Base-by-base conservation (phyloP, 2,888 invertebrate genomes). In the Beris morrisii region DNA sequence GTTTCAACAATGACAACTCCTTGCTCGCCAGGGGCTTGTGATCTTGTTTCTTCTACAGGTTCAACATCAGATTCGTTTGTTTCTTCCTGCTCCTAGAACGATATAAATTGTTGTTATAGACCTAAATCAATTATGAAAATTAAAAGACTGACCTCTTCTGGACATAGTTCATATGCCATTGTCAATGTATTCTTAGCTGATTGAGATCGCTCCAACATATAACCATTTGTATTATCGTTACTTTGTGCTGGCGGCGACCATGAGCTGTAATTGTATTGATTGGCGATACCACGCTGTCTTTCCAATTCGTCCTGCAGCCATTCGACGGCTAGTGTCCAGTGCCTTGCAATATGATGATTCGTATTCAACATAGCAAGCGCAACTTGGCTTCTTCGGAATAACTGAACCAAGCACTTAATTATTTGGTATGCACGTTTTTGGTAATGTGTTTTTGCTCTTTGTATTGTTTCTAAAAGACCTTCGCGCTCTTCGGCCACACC, bases 371-470 rank as follows among this genome's bases (percentile, higher is more conserved):
- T 88, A 75, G 89, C 86, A 75, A 90, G 86, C 30, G 94, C 94
- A 69, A 88, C 85, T 65, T 88, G 87, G 79, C 94, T 93, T 80
- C 92, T 90, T 74, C 89, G 87, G 84, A 97, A 95, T 71, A 97
- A 85, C 73, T 90, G 88, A 70, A 96, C 96, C 83, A 97, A 86
- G 78, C 95, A 92, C 83, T 97, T 97, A 70, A 97, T 93, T 82
- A 96, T 97, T 81, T 96, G 95, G 83, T 97, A 97, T 70, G 96
- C 95, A 71, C 97, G 86, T 82, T 97, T 97, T 81, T 97, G 96
- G 82, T 96, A 95, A 82, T 96, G 95, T 71, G 90, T 92, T 82
- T 95, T 96, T 67, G 94, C 92, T 69, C 93, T 88, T 73, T 91
- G 88, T 76, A 97, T 95, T 66, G 93, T 97, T 77, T 97, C 97